phyloP scores from a whole-genome alignment of 2,888 invertebrate genomes.

The Myathropa florea region DNA sequence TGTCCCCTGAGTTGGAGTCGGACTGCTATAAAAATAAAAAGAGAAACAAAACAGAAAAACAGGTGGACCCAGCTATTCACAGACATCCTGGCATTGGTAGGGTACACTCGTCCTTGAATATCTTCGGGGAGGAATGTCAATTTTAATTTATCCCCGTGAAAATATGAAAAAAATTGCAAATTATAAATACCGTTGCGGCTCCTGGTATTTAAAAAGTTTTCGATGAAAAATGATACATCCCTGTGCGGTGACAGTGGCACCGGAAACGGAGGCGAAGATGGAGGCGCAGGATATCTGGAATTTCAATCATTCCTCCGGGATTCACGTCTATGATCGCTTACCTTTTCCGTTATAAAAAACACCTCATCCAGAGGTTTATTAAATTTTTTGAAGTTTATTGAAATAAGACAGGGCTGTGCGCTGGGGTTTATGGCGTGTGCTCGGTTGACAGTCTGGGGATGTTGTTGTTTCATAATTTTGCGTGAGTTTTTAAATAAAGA shows the following conservation, averaged over 20 bases:
- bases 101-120: conserved; percentile 1
- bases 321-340: neutral
- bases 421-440: too few relatives aligned
- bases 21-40: neutral
- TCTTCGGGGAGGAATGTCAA: conserved; percentile 25
- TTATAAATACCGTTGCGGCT: conserved; percentile 23
- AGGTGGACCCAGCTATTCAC: neutral
- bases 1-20: neutral
- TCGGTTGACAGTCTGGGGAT: neutral
- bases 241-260: neutral
- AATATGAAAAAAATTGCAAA: conserved; percentile 37
- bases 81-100: neutral
- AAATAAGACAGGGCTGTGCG: neutral
- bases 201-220: conserved; percentile 5
- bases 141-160: conserved; percentile 34
- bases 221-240: neutral
- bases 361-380: neutral
- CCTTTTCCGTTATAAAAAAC: neutral
- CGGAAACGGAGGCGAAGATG: neutral
- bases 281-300: neutral
- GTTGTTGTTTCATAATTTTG: neutral
- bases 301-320: neutral
- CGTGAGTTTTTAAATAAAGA: neutral
- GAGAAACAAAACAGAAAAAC: neutral
- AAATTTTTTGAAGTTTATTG: neutral